Evolutionary conservation across 2,113 vertebrate genomes (phyloP), one percentile per base, ranked within the genome.

Genomic region (human (Homo sapiens)): DNA sequence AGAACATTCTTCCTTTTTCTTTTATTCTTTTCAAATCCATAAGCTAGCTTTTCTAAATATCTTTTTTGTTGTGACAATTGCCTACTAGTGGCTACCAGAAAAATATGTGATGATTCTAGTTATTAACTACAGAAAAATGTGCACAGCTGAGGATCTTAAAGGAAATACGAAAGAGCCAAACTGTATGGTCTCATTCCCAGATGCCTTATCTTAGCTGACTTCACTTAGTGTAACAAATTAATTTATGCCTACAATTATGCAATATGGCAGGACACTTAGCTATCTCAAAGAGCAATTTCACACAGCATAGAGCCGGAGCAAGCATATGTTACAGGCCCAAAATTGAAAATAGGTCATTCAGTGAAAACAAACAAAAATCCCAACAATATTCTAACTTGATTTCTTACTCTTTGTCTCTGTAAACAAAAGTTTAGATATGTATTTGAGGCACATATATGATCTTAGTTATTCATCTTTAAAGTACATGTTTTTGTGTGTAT

Each of bases 261-360:
- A 87, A 80, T 22, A 70, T 90, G 59, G 66, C 70, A 94, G 43
- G 80, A 76, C 27, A 89, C 22, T 93, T 64, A 86, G 52, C 48
- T 92, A 87, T 95, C 80, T 79, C 52, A 89, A 96, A 87, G 68
- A 92, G 38, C 48, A 94, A 95, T 93, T 92, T 93, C 48, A 90
- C 57, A 97, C 18, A 66, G 76, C 72, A 75, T 8, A 94, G 43
- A 90, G 45, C 23, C 45, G 64, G 7, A 94, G 12, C 5, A 81
- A 70, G 93, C 55, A 25, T 70, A 61, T 40, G 25, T 50, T 85
- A 93, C 17, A 88, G 64, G 10, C 6, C 5, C 9, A 11, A 84
- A 88, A 35, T 52, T 91, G 40, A 86, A 92, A 80, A 75, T 55
- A 90, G 55, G 70, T n/a, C 66, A 88, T 76, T 18, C 22, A 32